A percentile compares a stretch with the other conserved stretches of the same genome.
Conservation (phyloP, 1,140 invertebrate species). For the Drosophila simulans region DNA sequence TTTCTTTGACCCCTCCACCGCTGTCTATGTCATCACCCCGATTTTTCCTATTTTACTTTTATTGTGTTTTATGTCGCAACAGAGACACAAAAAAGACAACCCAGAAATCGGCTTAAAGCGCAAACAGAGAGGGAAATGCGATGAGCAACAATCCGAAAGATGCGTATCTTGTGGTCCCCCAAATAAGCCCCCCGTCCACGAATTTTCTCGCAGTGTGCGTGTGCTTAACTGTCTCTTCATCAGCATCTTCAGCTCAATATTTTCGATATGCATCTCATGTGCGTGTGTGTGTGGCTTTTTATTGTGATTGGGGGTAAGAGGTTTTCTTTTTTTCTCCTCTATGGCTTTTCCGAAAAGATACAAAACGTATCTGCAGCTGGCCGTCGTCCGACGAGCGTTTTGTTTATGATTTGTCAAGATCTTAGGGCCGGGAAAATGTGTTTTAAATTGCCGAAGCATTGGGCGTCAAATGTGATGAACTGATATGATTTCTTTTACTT, state of each 20-base stretch:
- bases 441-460: conserved; percentile 61
- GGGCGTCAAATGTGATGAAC: neutral
- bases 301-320: conserved; percentile 52
- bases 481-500: neutral
- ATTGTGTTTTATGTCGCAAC: conserved; percentile 69
- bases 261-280: conserved; percentile 57
- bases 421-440: conserved; percentile 58
- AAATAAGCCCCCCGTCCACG: conserved; percentile 2
- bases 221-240: conserved; percentile 9
- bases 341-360: conserved; percentile 23
- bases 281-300: conserved; percentile 54
- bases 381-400: conserved; percentile 42
- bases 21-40: conserved; percentile 32
- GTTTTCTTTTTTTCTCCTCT: conserved; percentile 17
- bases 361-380: conserved; percentile 59
- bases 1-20: conserved; percentile 3
- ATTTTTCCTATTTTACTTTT: conserved; percentile 51
- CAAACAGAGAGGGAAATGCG: conserved; percentile 29
- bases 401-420: conserved; percentile 80
- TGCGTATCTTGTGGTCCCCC: conserved; percentile 59
- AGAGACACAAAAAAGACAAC: conserved; percentile 26
- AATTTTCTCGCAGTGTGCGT: neutral
- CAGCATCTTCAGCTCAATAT: conserved; percentile 36
- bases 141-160: conserved; percentile 69
- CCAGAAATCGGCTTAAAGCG: conserved; percentile 66